Evolutionary conservation across 2,113 vertebrate species (phyloP).

Genomic region (Nycticorax nycticorax): DNA sequence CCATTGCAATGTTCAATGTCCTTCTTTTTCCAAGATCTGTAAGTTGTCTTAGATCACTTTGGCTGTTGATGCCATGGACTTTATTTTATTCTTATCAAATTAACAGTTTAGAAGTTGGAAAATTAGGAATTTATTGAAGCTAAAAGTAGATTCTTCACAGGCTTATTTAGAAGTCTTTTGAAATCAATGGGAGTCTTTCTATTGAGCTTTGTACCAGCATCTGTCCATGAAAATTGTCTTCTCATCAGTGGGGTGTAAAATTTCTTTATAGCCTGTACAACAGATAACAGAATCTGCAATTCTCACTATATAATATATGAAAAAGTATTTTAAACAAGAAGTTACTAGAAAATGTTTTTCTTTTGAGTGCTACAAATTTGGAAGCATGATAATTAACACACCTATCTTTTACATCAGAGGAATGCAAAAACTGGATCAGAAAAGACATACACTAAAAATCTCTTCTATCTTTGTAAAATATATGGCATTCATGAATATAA

Average conservation of each 20-base stretch:
- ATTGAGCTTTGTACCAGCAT: neutral
- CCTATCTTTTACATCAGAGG: neutral
- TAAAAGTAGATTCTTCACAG: neutral
- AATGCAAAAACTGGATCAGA: neutral
- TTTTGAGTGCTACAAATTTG: neutral
- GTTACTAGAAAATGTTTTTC: neutral
- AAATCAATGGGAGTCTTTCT: neutral
- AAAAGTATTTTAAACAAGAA: neutral
- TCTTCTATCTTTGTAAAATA: neutral
- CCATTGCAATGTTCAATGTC: neutral
- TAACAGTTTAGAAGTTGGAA: neutral
- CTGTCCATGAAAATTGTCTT: neutral
- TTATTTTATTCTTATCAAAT: neutral
- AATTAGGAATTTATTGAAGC: neutral
- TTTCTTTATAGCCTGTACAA: neutral
- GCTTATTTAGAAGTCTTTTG: neutral
- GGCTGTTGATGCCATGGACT: neutral
- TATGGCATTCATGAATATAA: neutral
- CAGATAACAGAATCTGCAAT: neutral
- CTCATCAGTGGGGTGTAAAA: neutral
- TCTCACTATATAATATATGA: neutral
- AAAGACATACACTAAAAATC: neutral
- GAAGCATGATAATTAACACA: neutral
- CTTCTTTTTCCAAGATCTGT: neutral
- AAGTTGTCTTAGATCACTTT: neutral